These are phyloP conservation scores for Microctonus hyperodae DNA, from an alignment of 2,888 invertebrate genomes.

Conservation along the genomic window DNA sequence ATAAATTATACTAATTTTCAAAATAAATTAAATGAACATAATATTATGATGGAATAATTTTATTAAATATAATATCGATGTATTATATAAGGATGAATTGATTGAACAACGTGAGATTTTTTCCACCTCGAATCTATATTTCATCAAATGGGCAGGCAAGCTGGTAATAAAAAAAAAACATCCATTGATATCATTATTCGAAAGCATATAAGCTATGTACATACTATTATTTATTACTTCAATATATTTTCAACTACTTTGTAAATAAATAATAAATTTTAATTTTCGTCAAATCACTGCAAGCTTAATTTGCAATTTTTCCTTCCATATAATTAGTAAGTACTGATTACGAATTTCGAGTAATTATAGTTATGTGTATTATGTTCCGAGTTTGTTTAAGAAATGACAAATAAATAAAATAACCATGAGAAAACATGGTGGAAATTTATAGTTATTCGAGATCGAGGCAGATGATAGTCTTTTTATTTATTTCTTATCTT, in stretches of 20 bases:
- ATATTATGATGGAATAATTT: no score
- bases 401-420: neutral
- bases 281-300: neutral
- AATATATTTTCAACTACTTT: neutral
- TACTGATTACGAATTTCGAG: no score
- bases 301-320: neutral
- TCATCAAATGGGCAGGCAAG: neutral
- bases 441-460: neutral
- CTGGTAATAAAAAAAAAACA: neutral
- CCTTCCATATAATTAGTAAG: no score
- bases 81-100: neutral
- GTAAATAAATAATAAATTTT: neutral
- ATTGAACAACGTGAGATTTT: neutral
- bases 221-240: neutral
- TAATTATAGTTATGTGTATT: neutral
- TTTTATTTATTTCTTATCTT: no score
- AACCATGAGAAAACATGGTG: neutral
- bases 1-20: neutral
- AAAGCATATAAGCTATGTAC: slow-evolving; percentile 1
- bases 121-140: neutral
- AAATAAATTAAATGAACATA: neutral
- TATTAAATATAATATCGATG: no score
- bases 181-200: neutral
- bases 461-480: neutral
- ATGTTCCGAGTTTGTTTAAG: neutral